Evolutionary conservation across 2,888 invertebrate genomes (phyloP), one percentile per base, ranked within the genome.

Genomic region (Cordilura impudica): DNA sequence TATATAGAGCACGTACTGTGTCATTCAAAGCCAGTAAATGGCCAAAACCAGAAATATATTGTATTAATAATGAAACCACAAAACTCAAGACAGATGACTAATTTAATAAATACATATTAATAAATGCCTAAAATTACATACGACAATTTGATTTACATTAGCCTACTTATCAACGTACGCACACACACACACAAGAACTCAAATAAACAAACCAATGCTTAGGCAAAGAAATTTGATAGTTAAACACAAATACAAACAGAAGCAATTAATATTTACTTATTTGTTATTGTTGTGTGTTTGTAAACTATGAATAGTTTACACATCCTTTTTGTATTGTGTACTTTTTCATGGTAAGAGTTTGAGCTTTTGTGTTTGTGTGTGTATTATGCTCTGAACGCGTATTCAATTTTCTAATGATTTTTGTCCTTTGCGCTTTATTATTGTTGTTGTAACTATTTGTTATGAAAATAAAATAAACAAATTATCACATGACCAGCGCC

Each of bases 401-500:
- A 78, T 65, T 74, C 60, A 66, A 69, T 67, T 72, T 72, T 61
- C 8, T 23, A 18, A 10, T 54, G 58, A 69, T 73, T 70, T 65
- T 66, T 39, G 16, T 66, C 54, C 54, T 67, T 65, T 49, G 43
- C 14, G 10, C 8, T 51, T 23, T 51, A 8, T 51, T 47, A 12
- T 45, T 58, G 14, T 58, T 29, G 53, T 53, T 7, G 2, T 14
- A 4, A 7, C n/a, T 53, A 23, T 56, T 45, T 66, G 43, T 75
- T 79, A 75, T 75, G 75, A 79, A 75, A 79, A 67, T 71, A 75
- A 75, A 75, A 75, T 75, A 79, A 79, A 75, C 79, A 79, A 75
- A 79, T 79, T 79, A 79, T 79, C 71, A 79, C 75, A 79, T 79
- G 75, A 75, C 71, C 79, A 79, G 45, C 72, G 75, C 56, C 79